Conservation (phyloP, 2,113 vertebrate species). For the Leucosticte australis region DNA sequence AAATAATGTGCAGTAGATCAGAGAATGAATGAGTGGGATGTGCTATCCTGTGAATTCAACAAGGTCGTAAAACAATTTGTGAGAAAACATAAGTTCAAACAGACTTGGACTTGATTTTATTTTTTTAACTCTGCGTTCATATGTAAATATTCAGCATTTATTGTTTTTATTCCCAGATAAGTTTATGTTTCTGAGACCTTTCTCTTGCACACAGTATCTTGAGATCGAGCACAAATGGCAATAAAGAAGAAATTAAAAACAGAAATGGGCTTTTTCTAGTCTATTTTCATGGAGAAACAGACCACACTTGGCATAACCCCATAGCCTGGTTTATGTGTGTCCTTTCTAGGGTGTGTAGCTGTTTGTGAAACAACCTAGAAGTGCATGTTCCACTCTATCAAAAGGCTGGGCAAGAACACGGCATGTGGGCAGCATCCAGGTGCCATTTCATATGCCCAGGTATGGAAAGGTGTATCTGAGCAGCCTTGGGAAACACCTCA, state of each 20-base stretch:
- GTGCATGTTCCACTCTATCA: not conserved
- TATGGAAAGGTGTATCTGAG: not conserved
- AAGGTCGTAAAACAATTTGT: not conserved
- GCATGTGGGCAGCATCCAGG: not conserved
- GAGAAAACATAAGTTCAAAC: not conserved
- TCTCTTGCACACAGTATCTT: not conserved
- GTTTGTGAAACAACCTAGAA: not conserved
- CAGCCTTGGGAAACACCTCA: not conserved
- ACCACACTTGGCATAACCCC: accelerated
- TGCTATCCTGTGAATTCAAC: not conserved
- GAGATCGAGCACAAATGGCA: not conserved
- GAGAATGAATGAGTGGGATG: not conserved
- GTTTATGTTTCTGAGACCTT: not conserved
- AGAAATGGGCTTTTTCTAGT: not conserved
- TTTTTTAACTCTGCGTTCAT: not conserved
- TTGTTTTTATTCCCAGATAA: not conserved
- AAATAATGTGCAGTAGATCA: not conserved
- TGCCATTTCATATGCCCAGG: not conserved
- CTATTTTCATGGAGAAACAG: not conserved
- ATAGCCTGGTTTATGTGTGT: not conserved
- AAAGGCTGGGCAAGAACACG: not conserved
- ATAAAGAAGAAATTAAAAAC: not conserved
- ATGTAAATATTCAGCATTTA: not conserved
- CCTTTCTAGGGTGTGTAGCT: not conserved
- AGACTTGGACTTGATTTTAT: not conserved